Evolutionary conservation across 2,113 vertebrate species (phyloP).

Genomic region (Hemiprocne comata): DNA sequence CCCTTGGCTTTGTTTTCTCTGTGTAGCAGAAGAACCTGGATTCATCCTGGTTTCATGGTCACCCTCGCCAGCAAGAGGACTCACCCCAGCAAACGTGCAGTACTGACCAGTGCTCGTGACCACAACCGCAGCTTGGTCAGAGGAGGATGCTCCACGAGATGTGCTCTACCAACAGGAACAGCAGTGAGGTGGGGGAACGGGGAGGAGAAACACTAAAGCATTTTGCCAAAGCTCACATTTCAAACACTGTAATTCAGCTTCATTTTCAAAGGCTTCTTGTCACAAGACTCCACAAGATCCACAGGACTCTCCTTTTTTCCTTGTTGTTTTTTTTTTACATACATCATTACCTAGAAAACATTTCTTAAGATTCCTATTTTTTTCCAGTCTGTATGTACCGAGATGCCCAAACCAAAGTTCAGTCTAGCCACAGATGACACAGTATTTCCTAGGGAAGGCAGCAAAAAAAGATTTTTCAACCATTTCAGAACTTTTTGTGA

Average conservation of each 20-base stretch:
- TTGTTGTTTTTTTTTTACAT: too few species aligned
- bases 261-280: background rate
- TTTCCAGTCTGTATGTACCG: background rate
- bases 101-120: background rate
- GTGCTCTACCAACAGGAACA: background rate
- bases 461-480: background rate
- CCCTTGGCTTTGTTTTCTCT: background rate
- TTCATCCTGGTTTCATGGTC: background rate
- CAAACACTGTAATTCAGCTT: background rate
- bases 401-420: background rate
- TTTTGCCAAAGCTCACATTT: slow-evolving; percentile 45
- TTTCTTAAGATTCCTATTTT: background rate
- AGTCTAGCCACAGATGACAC: background rate
- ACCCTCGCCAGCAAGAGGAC: background rate
- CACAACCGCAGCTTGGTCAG: background rate
- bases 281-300: background rate
- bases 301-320: background rate
- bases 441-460: background rate
- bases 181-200: background rate
- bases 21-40: background rate
- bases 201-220: background rate
- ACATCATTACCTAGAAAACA: background rate
- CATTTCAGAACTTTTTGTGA: background rate
- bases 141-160: slow-evolving; percentile 20
- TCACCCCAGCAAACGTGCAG: background rate